Base-by-base conservation (phyloP, 2,888 invertebrate genomes). In the Cheilosia vulpina region DNA sequence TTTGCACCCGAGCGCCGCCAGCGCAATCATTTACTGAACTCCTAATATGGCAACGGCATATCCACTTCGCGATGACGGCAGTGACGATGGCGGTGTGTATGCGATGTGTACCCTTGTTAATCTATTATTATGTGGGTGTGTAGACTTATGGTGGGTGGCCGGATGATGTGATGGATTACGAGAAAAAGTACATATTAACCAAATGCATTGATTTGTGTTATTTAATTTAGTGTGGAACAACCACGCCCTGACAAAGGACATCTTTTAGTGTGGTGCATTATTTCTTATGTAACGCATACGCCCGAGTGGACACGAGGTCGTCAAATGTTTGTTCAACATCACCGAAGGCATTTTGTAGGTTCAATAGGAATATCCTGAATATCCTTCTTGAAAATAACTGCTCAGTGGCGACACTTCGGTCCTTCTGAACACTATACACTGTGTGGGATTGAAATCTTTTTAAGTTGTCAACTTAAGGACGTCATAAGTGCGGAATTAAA, bases 201-300 rank as follows among this genome's bases (percentile, higher is more conserved):
- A 76, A 80, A 65, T 84, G 84, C 84, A 79, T 76, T 84, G 84
- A 84, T 79, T 84, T 65, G 75, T 79, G 43, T 55, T 71, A 47
- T 24, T 84, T 80, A 80, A 80, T 76, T 52, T 80, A 43, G 43
- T 38, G 15, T 24, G 13, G 7, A 5, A 60, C 69, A 76, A 84
- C 84, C 84, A 84, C 84, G 84, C 84, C 84, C 84, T 76, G 17
- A 45, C 21, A 65, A 58, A 45, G 31, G 13, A 45, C 21, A 24
- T 38, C 31, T 7, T 4, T 2, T 17, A 21, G 34, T 21, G 6
- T 38, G 53, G 15, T 17, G 34, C 52, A 5, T 63, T 52, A 21
- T 7, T 31, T 45, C 69, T 79, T 84, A 65, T 43, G 53, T 84
- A 65, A 75, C 73, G 68, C 65, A 83, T 72, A 72, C 68, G 60